Base-by-base conservation (phyloP, 2,797 vertebrate genomes). In the Erethizon dorsatum region DNA sequence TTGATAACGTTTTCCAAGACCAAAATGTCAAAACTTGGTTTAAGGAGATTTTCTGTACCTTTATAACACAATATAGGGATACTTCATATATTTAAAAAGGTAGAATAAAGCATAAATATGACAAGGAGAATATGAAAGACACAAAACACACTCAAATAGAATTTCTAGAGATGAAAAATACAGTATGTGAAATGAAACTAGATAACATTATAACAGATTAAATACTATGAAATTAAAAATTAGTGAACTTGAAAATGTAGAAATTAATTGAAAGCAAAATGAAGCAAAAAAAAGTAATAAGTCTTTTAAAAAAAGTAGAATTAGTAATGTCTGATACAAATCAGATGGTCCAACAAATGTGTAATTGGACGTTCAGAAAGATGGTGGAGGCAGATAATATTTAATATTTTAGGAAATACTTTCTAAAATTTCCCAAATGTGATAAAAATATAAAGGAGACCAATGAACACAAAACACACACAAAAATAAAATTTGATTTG, bases 1-100 rank as follows among this genome's bases (percentile, higher is more conserved):
- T 69, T 90, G 54, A 9, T 28, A 69, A 50, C 15, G 31, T 80
- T 97, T 97, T 7, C 61, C 15, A 90, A 63, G 41, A 90, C 3
- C 15, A 93, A 77, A 57, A 4, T 79, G 7, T 90, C n/a, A 28
- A 47, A 47, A 69, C 1, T 83, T 77, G n/a, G 28, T 57, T 79
- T 73, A 63, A 63, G 24, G 15, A 61, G 1, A 24, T 24, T 85
- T 90, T 78, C 57, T 91, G 45, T 69, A 54, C n/a, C 33, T 78
- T 92, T 67, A n/a, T 75, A 97, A 75, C 1, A 71, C 13, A 88
- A 28, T 57, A 9, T 79, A 73, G 5, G 9, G 18, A 26, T 45
- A 13, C 71, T 73, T 73, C 11, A 24, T 45, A 73, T 75, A 75
- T 75, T 45, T 47, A 47, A 14, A 11, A 47, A 75, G 5, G 22